Conservation (phyloP, 1,140 invertebrate genomes). For the Apis cerana region DNA sequence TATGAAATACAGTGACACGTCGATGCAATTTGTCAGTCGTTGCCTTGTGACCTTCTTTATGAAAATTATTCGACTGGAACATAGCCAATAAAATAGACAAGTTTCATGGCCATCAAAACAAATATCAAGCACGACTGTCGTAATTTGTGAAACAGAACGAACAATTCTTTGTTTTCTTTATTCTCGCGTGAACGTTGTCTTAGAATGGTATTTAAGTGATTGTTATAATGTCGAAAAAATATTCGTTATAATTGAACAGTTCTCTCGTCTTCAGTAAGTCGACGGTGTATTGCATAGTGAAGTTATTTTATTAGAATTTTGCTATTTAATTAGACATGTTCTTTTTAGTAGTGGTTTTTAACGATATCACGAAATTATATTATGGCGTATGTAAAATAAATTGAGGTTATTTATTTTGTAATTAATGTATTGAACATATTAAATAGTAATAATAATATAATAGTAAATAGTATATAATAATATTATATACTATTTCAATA, state of each 20-base stretch:
- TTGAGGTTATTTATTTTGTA: neutral
- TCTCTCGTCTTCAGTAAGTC: neutral
- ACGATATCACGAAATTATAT: neutral
- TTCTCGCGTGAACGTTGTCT: neutral
- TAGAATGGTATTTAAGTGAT: neutral
- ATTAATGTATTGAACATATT: too few species aligned
- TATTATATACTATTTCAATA: too few species aligned
- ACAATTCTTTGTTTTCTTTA: neutral
- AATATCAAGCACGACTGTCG: neutral
- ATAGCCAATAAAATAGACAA: slow-evolving; percentile 25
- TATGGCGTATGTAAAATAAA: neutral
- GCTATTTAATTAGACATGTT: too few species aligned
- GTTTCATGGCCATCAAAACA: slow-evolving; percentile 5
- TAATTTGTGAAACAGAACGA: neutral
- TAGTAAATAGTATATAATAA: too few species aligned
- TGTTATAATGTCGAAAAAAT: neutral
- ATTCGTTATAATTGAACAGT: neutral
- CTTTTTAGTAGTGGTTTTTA: too few species aligned
- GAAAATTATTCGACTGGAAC: slow-evolving; percentile 46
- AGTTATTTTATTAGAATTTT: too few species aligned
- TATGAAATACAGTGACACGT: slow-evolving; percentile 60
- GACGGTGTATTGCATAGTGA: neutral
- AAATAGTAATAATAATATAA: too few species aligned
- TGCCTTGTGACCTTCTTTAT: slow-evolving; percentile 51
- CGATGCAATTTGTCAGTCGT: slow-evolving; percentile 68